phyloP scores from a whole-genome alignment of 2,888 invertebrate species.

The Protophormia terraenovae region DNA sequence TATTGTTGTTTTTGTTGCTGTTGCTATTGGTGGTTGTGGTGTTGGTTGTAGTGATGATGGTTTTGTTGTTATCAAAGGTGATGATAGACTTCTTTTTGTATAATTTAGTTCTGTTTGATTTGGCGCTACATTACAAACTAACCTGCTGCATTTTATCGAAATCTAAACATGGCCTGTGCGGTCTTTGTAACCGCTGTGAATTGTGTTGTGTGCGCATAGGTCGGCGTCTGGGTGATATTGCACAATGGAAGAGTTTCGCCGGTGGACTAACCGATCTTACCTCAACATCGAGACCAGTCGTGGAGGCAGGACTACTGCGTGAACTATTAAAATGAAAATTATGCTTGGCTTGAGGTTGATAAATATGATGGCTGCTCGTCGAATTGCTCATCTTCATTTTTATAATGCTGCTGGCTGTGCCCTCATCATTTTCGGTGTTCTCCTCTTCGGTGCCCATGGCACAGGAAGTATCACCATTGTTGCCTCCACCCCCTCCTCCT shows the following conservation, averaged over 20 bases:
- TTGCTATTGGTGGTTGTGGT: background rate
- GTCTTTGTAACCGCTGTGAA: constrained; percentile 83
- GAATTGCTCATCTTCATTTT: constrained; percentile 77
- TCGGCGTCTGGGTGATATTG: constrained; percentile 84
- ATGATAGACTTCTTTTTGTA: constrained; percentile 50
- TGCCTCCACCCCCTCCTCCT: constrained; percentile 61
- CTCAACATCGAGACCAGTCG: constrained; percentile 80
- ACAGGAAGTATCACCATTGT: constrained; percentile 66
- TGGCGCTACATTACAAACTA: constrained; percentile 81
- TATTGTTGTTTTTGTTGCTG: constrained; percentile 14
- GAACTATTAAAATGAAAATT: constrained; percentile 81
- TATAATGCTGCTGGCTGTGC: constrained; percentile 66
- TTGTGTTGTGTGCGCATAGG: constrained; percentile 83
- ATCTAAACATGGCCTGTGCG: constrained; percentile 94
- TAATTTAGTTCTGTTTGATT: constrained; percentile 65
- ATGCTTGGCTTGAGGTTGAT: constrained; percentile 80
- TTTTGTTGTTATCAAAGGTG: constrained; percentile 38
- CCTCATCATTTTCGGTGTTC: constrained; percentile 63
- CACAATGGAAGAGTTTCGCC: constrained; percentile 83
- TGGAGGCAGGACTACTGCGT: constrained; percentile 80
- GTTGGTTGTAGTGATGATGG: constrained; percentile 5
- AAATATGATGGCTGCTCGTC: constrained; percentile 80
- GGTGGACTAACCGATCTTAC: constrained; percentile 82
- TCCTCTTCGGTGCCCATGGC: constrained; percentile 73
- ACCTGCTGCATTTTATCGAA: constrained; percentile 99